Conservation (phyloP, 2,797 vertebrate genomes). For the Falco naumanni region DNA sequence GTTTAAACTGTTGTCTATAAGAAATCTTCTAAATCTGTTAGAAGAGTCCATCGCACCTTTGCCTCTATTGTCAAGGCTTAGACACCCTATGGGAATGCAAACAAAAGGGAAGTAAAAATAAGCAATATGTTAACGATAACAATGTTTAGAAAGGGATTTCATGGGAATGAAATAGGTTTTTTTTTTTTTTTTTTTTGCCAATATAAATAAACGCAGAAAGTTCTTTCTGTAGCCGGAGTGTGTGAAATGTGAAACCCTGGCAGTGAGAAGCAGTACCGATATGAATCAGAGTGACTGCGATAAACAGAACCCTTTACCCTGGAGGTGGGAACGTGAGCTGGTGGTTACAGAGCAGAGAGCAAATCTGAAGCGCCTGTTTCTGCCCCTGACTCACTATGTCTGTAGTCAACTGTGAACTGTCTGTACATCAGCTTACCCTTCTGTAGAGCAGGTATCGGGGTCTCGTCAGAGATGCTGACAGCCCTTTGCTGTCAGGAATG, state of each 20-base stretch:
- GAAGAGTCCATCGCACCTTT: background rate
- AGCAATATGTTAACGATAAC: background rate
- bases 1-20: background rate
- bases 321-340: background rate
- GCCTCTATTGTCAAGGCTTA: background rate
- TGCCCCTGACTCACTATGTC: background rate
- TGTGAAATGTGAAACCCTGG: constrained; percentile 25
- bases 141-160: constrained; percentile 5
- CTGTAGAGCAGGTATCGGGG: background rate
- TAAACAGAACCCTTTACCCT: background rate
- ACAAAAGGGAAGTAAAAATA: background rate
- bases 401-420: background rate
- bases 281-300: background rate
- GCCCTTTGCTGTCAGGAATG: background rate
- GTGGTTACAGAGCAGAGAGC: background rate
- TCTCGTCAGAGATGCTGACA: background rate
- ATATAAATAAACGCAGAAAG: constrained; percentile 44
- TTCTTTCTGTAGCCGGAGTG: background rate
- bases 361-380: background rate
- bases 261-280: background rate
- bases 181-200: background rate
- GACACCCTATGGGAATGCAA: background rate
- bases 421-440: background rate
- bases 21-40: background rate
- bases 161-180: background rate